Conservation (phyloP, 2,113 vertebrate species). For the Ochotona curzoniae region DNA sequence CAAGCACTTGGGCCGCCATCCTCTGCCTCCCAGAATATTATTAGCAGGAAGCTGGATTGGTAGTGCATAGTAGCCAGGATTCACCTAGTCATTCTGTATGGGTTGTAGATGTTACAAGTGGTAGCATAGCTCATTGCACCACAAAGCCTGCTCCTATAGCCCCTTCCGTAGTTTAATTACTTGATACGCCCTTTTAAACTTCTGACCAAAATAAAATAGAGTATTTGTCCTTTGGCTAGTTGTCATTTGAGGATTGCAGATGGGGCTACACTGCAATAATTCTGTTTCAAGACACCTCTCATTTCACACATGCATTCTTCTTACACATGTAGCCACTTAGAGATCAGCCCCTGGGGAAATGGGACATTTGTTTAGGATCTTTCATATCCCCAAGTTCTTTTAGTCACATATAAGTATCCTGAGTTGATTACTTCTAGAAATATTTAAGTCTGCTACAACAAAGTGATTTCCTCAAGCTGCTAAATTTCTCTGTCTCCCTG, state of each 20-base stretch:
- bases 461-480: constrained; percentile 32
- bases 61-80: too few relatives aligned
- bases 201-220: constrained; percentile 40
- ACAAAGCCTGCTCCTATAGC: too few relatives aligned
- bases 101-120: too few relatives aligned
- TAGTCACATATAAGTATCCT: constrained; percentile 28
- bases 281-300: constrained; percentile 4
- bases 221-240: background rate
- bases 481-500: constrained; percentile 1
- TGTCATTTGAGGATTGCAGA: constrained; percentile 34
- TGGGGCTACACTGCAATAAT: background rate
- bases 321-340: background rate
- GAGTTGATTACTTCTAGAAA: constrained; percentile 51
- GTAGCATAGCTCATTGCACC: too few relatives aligned
- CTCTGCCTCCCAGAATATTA: too few relatives aligned
- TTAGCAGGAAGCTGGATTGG: too few relatives aligned
- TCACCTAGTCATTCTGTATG: too few relatives aligned
- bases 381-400: background rate
- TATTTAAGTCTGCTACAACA: background rate
- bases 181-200: constrained; percentile 36
- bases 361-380: background rate
- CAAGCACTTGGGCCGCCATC: too few relatives aligned
- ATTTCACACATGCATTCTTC: background rate
- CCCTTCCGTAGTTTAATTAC: constrained; percentile 16
- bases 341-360: constrained; percentile 7